phyloP scores from a whole-genome alignment of 1,140 invertebrate genomes.

The Scaptodrosophila lebanonensis region DNA sequence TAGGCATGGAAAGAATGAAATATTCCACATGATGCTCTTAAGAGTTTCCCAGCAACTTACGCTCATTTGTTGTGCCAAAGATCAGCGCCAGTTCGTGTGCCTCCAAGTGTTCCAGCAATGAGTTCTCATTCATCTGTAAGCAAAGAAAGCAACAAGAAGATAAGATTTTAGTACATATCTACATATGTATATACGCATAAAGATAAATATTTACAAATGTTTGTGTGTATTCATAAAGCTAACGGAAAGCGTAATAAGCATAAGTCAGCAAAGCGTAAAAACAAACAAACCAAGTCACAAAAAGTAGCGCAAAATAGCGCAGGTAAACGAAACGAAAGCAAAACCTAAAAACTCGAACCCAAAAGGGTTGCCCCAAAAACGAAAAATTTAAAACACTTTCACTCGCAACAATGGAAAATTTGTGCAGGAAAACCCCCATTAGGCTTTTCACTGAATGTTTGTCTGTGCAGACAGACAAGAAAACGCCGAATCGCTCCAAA shows the following conservation, averaged over 20 bases:
- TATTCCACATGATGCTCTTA: slow-evolving; percentile 44
- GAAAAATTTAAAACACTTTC: slow-evolving; percentile 55
- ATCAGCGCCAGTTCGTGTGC: slow-evolving; percentile 67
- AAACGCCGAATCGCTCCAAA: slow-evolving; percentile 2
- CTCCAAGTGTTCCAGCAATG: slow-evolving; percentile 55
- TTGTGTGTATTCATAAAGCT: slow-evolving; percentile 46
- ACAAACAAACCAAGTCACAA: slow-evolving; percentile 19
- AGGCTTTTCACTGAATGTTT: slow-evolving; percentile 1
- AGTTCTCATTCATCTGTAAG: slow-evolving; percentile 69
- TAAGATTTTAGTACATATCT: slow-evolving; percentile 14
- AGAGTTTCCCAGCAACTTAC: slow-evolving; percentile 51
- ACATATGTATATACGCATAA: not conserved
- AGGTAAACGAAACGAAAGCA: not conserved
- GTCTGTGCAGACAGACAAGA: not conserved
- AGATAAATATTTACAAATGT: slow-evolving; percentile 35
- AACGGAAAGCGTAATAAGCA: slow-evolving; percentile 57
- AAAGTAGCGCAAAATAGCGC: not conserved
- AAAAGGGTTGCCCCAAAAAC: slow-evolving; percentile 37
- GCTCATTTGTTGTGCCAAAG: slow-evolving; percentile 55
- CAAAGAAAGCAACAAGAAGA: slow-evolving; percentile 7
- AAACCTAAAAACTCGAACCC: slow-evolving; percentile 21
- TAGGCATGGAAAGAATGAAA: too few relatives aligned
- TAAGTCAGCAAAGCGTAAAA: slow-evolving; percentile 63
- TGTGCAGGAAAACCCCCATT: slow-evolving; percentile 49
- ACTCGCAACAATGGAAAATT: slow-evolving; percentile 64